Evolutionary conservation across 2,888 invertebrate genomes (phyloP).

Genomic region (Meiosimyza decipiens): DNA sequence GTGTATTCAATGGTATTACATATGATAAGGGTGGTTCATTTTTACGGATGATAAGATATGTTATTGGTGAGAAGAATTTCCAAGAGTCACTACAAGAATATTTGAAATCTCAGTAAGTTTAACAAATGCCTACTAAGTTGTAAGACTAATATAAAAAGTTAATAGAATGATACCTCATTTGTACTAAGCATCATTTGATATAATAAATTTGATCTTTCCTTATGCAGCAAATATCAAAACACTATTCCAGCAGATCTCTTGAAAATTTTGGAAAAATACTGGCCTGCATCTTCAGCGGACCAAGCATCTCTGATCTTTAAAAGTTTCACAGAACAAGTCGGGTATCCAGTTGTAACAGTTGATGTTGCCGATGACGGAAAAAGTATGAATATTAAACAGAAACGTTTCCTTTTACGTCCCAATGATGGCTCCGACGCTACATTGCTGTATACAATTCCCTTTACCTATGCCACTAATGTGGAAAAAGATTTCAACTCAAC

Average conservation of each 20-base stretch:
- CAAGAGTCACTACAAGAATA: slow-evolving; percentile 70
- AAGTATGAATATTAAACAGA: slow-evolving; percentile 53
- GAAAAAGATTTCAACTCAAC: slow-evolving; percentile 51
- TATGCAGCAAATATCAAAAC: slow-evolving; percentile 52
- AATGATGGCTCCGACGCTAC: slow-evolving; percentile 46
- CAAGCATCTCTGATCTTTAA: slow-evolving; percentile 58
- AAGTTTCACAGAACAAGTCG: slow-evolving; percentile 75
- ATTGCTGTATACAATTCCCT: slow-evolving; percentile 57
- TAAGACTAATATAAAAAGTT: too few species aligned
- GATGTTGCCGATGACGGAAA: slow-evolving; percentile 42
- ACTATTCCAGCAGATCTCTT: slow-evolving; percentile 70
- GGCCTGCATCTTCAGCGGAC: slow-evolving; percentile 53
- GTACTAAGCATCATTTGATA: too few species aligned
- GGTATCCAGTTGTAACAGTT: slow-evolving; percentile 75
- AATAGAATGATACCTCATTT: too few species aligned
- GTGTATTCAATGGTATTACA: slow-evolving; percentile 74
- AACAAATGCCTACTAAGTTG: not conserved
- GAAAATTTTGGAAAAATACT: slow-evolving; percentile 63
- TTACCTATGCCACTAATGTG: slow-evolving; percentile 57
- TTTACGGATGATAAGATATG: slow-evolving; percentile 76
- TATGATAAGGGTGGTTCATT: slow-evolving; percentile 76
- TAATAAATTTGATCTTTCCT: too few species aligned
- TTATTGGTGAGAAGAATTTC: slow-evolving; percentile 70
- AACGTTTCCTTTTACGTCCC: slow-evolving; percentile 59
- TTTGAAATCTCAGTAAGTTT: slow-evolving; percentile 59